These are phyloP conservation scores for Lepus europaeus DNA, from an alignment of 2,113 vertebrate genomes.

Conservation along the genomic window DNA sequence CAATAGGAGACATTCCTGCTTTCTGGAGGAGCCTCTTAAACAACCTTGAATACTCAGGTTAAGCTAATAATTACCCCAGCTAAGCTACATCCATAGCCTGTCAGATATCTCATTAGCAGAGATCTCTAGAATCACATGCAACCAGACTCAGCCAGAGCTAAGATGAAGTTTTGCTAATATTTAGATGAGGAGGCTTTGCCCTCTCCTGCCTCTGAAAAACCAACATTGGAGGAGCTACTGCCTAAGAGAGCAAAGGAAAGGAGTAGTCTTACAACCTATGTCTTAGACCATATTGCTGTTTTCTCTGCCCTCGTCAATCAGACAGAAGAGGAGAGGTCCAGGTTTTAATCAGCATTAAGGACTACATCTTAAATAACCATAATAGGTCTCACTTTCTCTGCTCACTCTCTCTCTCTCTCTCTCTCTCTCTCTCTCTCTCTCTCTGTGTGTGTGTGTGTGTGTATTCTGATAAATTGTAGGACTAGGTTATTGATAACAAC, in stretches of 20 bases:
- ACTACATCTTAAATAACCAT: neutral
- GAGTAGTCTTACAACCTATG: neutral
- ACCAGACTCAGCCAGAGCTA: neutral
- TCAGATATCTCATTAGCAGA: neutral
- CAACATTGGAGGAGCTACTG: neutral
- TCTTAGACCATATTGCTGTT: neutral
- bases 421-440: no score
- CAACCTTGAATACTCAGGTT: neutral
- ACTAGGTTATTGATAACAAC: neutral
- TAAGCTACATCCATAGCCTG: neutral
- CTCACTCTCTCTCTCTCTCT: no score
- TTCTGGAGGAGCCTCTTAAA: neutral
- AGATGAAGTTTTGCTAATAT: neutral
- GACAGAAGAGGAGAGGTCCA: neutral
- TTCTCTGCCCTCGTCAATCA: neutral
- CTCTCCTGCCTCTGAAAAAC: neutral
- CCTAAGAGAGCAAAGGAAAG: neutral
- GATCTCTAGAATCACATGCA: neutral
- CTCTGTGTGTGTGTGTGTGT: neutral
- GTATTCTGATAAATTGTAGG: neutral
- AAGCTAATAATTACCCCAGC: neutral
- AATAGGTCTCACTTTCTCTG: no score
- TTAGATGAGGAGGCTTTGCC: neutral
- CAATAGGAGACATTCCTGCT: neutral
- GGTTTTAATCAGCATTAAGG: neutral